Conservation (phyloP, 2,113 vertebrate genomes). For the Bucco capensis region DNA sequence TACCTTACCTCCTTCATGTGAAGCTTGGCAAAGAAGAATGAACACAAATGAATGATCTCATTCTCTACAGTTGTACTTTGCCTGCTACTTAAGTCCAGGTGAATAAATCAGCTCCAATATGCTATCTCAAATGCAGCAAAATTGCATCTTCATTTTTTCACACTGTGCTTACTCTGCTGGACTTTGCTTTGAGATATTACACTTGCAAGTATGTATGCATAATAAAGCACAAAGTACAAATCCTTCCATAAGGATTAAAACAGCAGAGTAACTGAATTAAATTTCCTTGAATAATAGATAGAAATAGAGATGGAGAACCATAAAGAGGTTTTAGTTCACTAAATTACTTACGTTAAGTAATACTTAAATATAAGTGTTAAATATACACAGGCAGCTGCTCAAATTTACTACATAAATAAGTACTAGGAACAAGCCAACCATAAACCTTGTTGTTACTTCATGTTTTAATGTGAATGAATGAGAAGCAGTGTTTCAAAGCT, state of each 20-base stretch:
- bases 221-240: slow-evolving; percentile 16
- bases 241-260: not conserved
- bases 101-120: slow-evolving; percentile 10
- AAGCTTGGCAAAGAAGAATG: not conserved
- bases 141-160: slow-evolving; percentile 10
- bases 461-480: not conserved
- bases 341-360: not conserved
- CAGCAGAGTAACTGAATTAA: not conserved
- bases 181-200: slow-evolving; percentile 26
- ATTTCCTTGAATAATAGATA: not conserved
- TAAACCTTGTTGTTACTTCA: not conserved
- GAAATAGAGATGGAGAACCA: not conserved
- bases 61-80: slow-evolving; percentile 54
- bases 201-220: not conserved
- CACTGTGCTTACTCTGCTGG: not conserved
- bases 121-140: slow-evolving; percentile 42
- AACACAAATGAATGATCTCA: not conserved
- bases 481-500: not conserved
- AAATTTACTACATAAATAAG: not conserved
- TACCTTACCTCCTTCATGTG: slow-evolving; percentile 51
- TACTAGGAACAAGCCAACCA: not conserved
- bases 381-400: not conserved
- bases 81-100: slow-evolving; percentile 45
- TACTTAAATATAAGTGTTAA: too few species aligned
- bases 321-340: not conserved